Percentiles rank a stretch among this genome's conserved stretches.
Conservation (phyloP, 35 echinoderm and acorn worm species). For the Apostichopus japonicus region DNA sequence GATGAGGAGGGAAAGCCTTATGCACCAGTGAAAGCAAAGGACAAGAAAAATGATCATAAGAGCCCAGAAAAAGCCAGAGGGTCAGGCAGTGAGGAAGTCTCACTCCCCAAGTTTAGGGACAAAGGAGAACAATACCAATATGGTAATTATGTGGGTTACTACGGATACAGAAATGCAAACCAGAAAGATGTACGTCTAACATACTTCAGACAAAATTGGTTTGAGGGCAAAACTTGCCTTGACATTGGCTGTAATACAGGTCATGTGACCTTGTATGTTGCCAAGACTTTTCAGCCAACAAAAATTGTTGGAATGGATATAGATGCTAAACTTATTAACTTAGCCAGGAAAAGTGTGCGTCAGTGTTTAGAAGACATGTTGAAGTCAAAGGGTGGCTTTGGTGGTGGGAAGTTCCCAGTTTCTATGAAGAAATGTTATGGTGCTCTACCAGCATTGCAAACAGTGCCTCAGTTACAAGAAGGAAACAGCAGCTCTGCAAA, state of each 20-base stretch:
- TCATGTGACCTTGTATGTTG: conserved; percentile 90
- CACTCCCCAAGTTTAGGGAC: conserved; percentile 79
- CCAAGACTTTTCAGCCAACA: conserved; percentile 72
- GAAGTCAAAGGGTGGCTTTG: conserved; percentile 10
- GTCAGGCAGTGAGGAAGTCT: conserved; percentile 54
- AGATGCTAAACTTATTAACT: conserved; percentile 84
- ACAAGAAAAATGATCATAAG: conserved; percentile 48
- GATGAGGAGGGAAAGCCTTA: conserved; percentile 32
- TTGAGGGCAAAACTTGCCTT: conserved; percentile 83
- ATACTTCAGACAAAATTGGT: conserved; percentile 83
- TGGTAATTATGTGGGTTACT: conserved; percentile 97
- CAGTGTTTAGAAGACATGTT: conserved; percentile 77
- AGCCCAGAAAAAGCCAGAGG: conserved; percentile 63
- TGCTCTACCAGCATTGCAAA: conserved; percentile 33
- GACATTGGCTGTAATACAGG: conserved; percentile 99
- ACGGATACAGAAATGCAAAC: conserved; percentile 92
- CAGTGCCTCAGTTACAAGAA: background rate
- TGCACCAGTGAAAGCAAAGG: conserved; percentile 11
- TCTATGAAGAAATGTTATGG: conserved; percentile 83
- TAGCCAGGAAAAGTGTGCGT: conserved; percentile 88
- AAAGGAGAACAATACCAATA: conserved; percentile 88
- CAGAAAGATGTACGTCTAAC: conserved; percentile 73
- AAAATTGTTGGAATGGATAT: conserved; percentile 94
- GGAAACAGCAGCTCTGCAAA: background rate
- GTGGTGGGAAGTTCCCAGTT: conserved; percentile 71